Conservation (phyloP, 2,888 invertebrate species). For the Drosophila hamatofila region DNA sequence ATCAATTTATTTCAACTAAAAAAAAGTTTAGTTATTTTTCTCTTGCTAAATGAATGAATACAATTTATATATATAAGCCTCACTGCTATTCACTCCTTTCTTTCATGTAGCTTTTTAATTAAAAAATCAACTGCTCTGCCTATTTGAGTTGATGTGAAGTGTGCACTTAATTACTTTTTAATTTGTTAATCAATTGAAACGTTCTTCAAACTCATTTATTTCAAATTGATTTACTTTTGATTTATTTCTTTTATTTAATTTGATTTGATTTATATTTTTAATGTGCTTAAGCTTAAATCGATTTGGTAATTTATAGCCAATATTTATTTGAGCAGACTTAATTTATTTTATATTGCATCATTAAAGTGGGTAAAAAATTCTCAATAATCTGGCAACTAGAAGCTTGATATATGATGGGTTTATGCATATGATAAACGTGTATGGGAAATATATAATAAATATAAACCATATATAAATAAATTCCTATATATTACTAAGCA, state of each 20-base stretch:
- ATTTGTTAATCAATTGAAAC: slow-evolving; percentile 4
- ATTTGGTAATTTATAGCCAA: background rate
- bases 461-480: no score
- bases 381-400: background rate
- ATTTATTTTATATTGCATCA: background rate
- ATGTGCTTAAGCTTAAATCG: background rate
- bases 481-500: no score
- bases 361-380: background rate
- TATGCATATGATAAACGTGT: no score
- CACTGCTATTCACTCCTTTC: background rate
- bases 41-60: no score
- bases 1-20: no score
- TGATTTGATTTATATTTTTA: background rate
- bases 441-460: background rate
- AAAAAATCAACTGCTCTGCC: background rate
- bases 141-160: background rate
- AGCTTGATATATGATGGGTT: no score
- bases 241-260: background rate
- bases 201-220: background rate
- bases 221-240: slow-evolving; percentile 1
- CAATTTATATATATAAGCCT: background rate
- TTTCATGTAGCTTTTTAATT: background rate
- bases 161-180: slow-evolving; percentile 3
- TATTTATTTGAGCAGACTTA: background rate
- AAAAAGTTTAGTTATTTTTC: no score